A percentile compares a stretch with the other conserved stretches of the same genome.
phyloP scores from a whole-genome alignment of 2,888 invertebrate genomes.

The Agrochola lota region DNA sequence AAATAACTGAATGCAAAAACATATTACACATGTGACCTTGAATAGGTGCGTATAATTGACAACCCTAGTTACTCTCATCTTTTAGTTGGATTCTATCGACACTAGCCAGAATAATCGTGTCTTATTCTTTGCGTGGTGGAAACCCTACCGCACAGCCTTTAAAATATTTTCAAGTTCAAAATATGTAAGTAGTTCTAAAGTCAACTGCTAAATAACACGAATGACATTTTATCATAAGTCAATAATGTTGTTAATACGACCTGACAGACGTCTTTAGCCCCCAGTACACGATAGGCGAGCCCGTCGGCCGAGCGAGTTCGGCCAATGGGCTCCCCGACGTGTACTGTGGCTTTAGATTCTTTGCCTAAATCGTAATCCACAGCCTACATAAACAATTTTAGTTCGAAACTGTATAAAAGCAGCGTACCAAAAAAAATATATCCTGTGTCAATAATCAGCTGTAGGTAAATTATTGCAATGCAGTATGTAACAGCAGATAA shows the following conservation, averaged over 20 bases:
- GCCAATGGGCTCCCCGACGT: too few species aligned
- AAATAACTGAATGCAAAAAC: background rate
- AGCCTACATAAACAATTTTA: background rate
- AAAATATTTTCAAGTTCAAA: background rate
- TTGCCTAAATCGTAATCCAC: background rate
- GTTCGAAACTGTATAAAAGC: background rate
- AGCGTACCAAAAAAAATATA: background rate
- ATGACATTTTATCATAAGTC: background rate
- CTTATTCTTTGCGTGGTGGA: slow-evolving; percentile 1
- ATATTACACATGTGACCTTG: background rate
- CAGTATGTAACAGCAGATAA: too few species aligned
- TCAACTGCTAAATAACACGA: background rate
- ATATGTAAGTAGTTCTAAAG: background rate
- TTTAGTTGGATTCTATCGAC: slow-evolving; percentile 2
- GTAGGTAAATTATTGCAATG: background rate
- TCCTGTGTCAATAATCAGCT: background rate
- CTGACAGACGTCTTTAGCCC: background rate
- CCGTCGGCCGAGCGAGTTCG: too few species aligned
- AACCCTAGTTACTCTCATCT: slow-evolving; percentile 1
- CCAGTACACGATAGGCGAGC: too few species aligned
- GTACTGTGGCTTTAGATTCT: too few species aligned
- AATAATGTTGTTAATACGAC: background rate
- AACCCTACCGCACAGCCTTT: background rate
- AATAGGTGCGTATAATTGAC: background rate
- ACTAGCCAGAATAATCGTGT: background rate